These are phyloP conservation scores for Leptobrachium ailaonicum DNA, from an alignment of 2,113 vertebrate genomes.

Conservation along the genomic window DNA sequence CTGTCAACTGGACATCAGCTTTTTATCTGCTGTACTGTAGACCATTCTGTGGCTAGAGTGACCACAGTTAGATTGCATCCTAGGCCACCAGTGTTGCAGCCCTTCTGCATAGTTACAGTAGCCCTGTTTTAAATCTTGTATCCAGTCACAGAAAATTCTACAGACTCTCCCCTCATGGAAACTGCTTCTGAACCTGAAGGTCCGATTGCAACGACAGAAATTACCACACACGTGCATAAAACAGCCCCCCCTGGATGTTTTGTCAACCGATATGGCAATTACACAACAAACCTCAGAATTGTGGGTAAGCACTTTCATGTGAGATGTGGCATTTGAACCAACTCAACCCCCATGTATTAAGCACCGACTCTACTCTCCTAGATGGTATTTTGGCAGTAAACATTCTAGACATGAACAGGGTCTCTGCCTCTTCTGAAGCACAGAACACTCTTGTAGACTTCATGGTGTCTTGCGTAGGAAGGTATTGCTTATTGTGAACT, in stretches of 20 bases:
- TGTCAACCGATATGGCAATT: conserved; percentile 77
- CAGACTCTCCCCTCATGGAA: conserved; percentile 25
- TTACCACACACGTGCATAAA: background rate
- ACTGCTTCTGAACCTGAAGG: conserved; percentile 7
- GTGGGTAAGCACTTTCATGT: conserved; percentile 69
- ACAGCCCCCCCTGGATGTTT: conserved; percentile 66
- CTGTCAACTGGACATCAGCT: too few species aligned
- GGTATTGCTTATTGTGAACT: conserved; percentile 60
- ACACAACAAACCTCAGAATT: conserved; percentile 69
- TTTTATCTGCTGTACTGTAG: too few species aligned
- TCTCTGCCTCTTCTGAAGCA: conserved; percentile 61
- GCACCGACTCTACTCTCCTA: conserved; percentile 51
- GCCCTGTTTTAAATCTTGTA: too few species aligned
- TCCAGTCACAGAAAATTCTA: background rate
- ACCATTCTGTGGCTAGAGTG: too few species aligned
- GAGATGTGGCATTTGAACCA: too few species aligned
- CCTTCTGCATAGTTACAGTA: too few species aligned
- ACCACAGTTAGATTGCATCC: too few species aligned
- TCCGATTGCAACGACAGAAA: background rate
- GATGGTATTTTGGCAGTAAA: conserved; percentile 74
- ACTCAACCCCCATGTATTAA: too few species aligned
- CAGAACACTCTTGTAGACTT: conserved; percentile 80
- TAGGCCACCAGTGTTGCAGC: too few species aligned
- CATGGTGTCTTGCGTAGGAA: conserved; percentile 83
- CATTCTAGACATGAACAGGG: conserved; percentile 67